Conservation (phyloP, 2,113 vertebrate species). For the Passer montanus region DNA sequence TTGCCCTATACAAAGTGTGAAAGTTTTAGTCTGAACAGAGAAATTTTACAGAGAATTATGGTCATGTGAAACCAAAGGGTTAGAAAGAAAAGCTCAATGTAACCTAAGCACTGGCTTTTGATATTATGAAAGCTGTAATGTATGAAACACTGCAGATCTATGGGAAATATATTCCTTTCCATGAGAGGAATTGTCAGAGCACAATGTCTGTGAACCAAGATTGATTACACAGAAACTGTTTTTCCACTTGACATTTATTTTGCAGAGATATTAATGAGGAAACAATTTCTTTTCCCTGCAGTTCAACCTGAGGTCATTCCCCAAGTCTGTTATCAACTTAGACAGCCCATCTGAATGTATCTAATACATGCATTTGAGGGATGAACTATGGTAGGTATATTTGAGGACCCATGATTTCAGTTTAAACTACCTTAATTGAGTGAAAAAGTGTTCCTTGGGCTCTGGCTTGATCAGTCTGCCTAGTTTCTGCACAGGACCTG, state of each 20-base stretch:
- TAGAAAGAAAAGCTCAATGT: constrained; percentile 52
- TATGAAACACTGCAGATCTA: constrained; percentile 60
- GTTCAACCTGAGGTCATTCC: constrained; percentile 59
- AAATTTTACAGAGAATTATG: constrained; percentile 53
- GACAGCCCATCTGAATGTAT: neutral
- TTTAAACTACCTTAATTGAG: neutral
- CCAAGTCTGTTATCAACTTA: constrained; percentile 25
- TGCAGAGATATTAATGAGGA: constrained; percentile 57
- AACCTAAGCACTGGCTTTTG: constrained; percentile 41
- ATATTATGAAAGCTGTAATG: constrained; percentile 56
- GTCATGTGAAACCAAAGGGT: constrained; percentile 41
- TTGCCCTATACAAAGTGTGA: constrained; percentile 49
- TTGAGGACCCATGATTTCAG: neutral
- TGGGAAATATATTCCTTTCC: constrained; percentile 53
- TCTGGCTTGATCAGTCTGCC: neutral
- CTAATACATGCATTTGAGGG: neutral
- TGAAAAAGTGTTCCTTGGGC: neutral
- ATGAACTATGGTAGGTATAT: neutral
- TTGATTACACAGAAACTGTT: constrained; percentile 51
- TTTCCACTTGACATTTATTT: constrained; percentile 64
- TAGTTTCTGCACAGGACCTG: neutral
- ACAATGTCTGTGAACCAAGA: constrained; percentile 38
- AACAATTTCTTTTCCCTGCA: constrained; percentile 48
- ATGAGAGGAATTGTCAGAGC: constrained; percentile 43
- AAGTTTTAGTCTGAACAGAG: constrained; percentile 37